Evolutionary conservation across 35 echinoderm and acorn worm species (phyloP).

Genomic region (Anneissia japonica): DNA sequence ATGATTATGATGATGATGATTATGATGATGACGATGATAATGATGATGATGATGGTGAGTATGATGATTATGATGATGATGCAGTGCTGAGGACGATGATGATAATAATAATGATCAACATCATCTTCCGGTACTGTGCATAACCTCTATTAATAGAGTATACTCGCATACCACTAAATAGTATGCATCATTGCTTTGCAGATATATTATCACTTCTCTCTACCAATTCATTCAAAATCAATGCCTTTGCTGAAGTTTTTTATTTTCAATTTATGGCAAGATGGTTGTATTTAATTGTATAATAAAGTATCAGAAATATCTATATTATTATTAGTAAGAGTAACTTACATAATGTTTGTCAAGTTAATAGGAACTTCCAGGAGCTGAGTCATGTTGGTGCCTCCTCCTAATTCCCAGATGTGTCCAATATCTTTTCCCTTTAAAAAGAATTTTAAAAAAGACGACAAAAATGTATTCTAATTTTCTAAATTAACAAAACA

Average conservation of each 20-base stretch:
- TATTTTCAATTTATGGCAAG: too few species aligned
- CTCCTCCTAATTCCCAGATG: constrained; percentile 97
- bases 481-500: neutral
- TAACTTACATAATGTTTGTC: neutral
- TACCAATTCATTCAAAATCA: too few species aligned
- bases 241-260: too few species aligned
- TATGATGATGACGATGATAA: neutral
- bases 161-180: too few species aligned
- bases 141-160: too few species aligned
- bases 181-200: too few species aligned
- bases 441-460: neutral
- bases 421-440: constrained; percentile 93
- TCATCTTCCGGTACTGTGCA: too few species aligned
- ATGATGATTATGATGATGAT: neutral
- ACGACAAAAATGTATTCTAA: neutral
- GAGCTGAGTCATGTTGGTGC: constrained; percentile 87
- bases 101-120: too few species aligned
- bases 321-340: too few species aligned
- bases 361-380: constrained; percentile 41
- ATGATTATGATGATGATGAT: neutral
- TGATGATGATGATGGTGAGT: neutral
- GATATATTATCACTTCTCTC: too few species aligned
- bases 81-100: too few species aligned
- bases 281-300: too few species aligned
- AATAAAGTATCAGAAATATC: neutral